Percentiles rank a stretch among this genome's conserved stretches.
Conservation (phyloP, 2,797 vertebrate species). For the Anas flavirostris region DNA sequence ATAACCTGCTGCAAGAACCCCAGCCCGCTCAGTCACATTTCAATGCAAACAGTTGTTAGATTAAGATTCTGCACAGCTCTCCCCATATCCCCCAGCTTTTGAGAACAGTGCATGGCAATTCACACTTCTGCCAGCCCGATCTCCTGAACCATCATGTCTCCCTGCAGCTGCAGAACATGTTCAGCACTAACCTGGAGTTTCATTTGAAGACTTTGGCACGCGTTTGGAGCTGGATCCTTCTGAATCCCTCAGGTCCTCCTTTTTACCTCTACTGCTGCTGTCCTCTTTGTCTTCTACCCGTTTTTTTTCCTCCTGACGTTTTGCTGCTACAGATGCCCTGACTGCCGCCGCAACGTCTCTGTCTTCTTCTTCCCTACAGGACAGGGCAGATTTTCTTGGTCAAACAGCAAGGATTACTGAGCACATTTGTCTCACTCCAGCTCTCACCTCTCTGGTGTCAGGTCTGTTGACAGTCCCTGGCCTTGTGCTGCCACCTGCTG, state of each 20-base stretch:
- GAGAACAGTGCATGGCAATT: accelerated
- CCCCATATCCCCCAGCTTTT: not conserved
- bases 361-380: constrained; percentile 92
- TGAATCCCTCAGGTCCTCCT: constrained; percentile 83
- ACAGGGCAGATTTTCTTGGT: not conserved
- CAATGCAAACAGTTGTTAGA: not conserved
- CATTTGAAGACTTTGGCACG: constrained; percentile 46
- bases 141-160: not conserved
- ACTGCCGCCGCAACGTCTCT: constrained; percentile 90
- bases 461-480: not conserved
- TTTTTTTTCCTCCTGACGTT: constrained; percentile 85
- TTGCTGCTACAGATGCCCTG: constrained; percentile 86
- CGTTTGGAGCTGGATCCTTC: constrained; percentile 78
- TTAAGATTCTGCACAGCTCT: not conserved
- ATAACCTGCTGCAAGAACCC: not conserved
- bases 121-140: not conserved
- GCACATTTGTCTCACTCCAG: not conserved
- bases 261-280: constrained; percentile 72
- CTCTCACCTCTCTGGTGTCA: not conserved
- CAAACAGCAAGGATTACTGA: accelerated
- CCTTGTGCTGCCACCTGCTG: constrained; percentile 23
- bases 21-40: not conserved
- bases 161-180: not conserved
- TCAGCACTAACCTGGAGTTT: constrained; percentile 69
- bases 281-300: constrained; percentile 81